A percentile compares a stretch with the other conserved stretches of the same genome.
Conservation (phyloP, 2,797 vertebrate species). For the Hypotaenidia philippensis region DNA sequence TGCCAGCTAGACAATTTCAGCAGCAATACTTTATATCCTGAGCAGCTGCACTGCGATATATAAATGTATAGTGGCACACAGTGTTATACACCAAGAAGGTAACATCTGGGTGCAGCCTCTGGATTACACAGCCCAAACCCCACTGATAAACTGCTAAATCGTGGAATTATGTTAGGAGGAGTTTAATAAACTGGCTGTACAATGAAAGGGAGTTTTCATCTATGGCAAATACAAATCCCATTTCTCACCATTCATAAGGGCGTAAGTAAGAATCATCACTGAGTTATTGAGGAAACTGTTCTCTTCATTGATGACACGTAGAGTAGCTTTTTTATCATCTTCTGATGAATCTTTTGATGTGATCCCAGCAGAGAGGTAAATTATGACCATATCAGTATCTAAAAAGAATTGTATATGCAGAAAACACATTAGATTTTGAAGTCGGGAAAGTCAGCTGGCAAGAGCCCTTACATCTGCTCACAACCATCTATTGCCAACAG, state of each 20-base stretch:
- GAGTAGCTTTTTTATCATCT: conserved; percentile 93
- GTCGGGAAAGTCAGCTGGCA: rapidly evolving
- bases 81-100: not conserved
- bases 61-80: not conserved
- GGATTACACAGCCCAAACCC: not conserved
- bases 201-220: conserved; percentile 22
- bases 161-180: not conserved
- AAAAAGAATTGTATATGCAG: not conserved
- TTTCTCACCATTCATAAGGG: conserved; percentile 94
- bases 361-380: conserved; percentile 95
- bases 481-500: not conserved
- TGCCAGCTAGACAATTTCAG: not conserved
- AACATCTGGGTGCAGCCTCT: not conserved
- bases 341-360: conserved; percentile 93
- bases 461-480: not conserved
- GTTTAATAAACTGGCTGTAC: not conserved
- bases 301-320: conserved; percentile 93
- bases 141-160: not conserved
- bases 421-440: not conserved
- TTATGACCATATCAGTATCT: conserved; percentile 96
- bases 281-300: conserved; percentile 97
- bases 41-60: not conserved
- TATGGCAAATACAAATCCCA: not conserved
- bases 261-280: conserved; percentile 98
- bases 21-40: not conserved